Base-by-base conservation (phyloP, 2,113 vertebrate species). In the Barbus barbus region DNA sequence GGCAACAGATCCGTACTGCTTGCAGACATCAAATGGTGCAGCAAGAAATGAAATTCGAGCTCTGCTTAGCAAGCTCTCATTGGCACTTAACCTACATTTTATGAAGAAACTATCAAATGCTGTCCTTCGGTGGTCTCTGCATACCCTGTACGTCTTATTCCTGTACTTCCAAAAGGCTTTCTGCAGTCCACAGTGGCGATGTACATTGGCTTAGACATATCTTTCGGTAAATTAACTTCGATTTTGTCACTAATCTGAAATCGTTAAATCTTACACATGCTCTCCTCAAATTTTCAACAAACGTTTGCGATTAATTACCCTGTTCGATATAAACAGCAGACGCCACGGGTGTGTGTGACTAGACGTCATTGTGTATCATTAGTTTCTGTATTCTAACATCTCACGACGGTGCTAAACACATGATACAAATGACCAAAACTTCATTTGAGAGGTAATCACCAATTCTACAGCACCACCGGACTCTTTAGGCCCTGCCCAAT, bases 61-160 rank as follows among this genome's bases (percentile, higher is more conserved):
- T 80, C 86, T 51, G 80, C 79, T 87, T 85, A 67, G 75, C 80
- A 48, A 87, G 78, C 83, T 86, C 51, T 80, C 82, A 88, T 86
- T 88, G 87, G 87, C 87, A 88, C 87, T 88, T 88, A 86, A 88
- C 77, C 81, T 86, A 88, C 71, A 77, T 74, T 80, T 53, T 80
- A 88, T 78, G 83, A 86, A 89, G 36, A 78, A 86, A 78, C 53
- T 51, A 82, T 44, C 76, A 81, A 81, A 73, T 67, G 73, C 81
- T 72, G 22, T 83, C 81, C 24, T 78, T 63, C 53, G n/a, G 86
- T 75, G 81, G 31, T 78, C 84, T 87, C 76, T 9, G 76, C 78
- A 81, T 85, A 87, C 86, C 53, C 53, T 78, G 76, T 60, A 60
- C 53, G 84, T 65, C 46, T 38, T 63, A 63, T 83, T 72, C 36